Evolutionary conservation across 2,888 invertebrate species (phyloP), one percentile per base, ranked within the genome.

Genomic region (Trypoxylon attenuatum): DNA sequence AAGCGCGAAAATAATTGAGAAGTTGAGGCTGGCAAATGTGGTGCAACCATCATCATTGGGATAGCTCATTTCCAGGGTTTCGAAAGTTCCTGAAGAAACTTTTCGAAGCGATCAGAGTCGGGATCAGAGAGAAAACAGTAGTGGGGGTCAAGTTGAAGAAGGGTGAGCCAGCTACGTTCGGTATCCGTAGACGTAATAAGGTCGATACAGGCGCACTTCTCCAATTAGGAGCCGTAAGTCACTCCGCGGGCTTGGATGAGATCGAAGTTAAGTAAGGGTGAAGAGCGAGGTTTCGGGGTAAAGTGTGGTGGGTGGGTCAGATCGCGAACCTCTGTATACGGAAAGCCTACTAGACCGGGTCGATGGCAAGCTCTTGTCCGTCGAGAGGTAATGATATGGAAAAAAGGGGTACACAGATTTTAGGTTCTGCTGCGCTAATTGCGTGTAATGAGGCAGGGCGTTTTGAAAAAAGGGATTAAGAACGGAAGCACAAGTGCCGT

Each of bases 361-460:
- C 23, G 51, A 53, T 21, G 43, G 13, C 43, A 45, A 59, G 41
- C 39, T 46, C 33, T 19, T 67, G 18, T 46, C 22, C 65, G 13
- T 33, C 6, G n/a, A 62, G 41, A 55, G 65, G 64, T 75, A 77
- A 78, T 73, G 68, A 55, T 56, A 69, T 56, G 72, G 65, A 69
- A 76, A 67, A 63, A 53, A 21, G 51, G n/a, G 38, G 21, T 49
- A 39, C 27, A 38, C 51, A 50, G 53, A 56, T 66, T 71, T 71
- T 51, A 50, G 53, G 58, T 66, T 71, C 71, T 70, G 64, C 51
- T 69, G 74, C 69, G 66, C 63, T 75, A 73, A 77, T 75, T 72
- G 64, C 42, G 55, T 23, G 69, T 56, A 73, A 68, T 50, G 62
- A 58, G 58, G 61, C 60, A n/a, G 60, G 38, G 39, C 41, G 27